These are phyloP conservation scores for Eudiplozoon nipponicum DNA, from an alignment of 2,888 invertebrate species.

Conservation along the genomic window DNA sequence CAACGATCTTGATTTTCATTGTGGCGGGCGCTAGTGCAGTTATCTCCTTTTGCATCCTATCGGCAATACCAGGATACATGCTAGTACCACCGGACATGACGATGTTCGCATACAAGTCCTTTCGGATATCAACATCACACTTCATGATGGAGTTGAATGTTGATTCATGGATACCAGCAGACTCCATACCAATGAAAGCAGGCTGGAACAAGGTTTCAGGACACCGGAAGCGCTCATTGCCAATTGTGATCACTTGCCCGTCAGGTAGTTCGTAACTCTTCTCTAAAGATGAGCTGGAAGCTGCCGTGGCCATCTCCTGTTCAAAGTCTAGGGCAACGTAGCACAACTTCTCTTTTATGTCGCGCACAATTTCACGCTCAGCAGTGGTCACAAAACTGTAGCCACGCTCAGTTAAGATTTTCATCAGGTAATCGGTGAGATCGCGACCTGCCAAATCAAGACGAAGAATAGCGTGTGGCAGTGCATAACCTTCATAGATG, in stretches of 20 bases:
- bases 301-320: slow-evolving; percentile 66
- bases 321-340: slow-evolving; percentile 63
- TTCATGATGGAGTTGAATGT: slow-evolving; percentile 14
- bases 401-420: slow-evolving; percentile 57
- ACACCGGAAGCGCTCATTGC: slow-evolving; percentile 17
- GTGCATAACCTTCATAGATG: slow-evolving; percentile 63
- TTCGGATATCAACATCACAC: slow-evolving; percentile 17
- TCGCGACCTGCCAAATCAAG: slow-evolving; percentile 69
- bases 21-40: slow-evolving; percentile 37
- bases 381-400: slow-evolving; percentile 59
- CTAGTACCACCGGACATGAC: slow-evolving; percentile 42
- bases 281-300: slow-evolving; percentile 51
- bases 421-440: slow-evolving; percentile 72
- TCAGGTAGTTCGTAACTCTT: slow-evolving; percentile 65
- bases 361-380: slow-evolving; percentile 54
- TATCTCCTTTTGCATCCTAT: slow-evolving; percentile 37
- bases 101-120: slow-evolving; percentile 18
- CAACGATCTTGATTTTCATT: slow-evolving; percentile 21
- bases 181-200: slow-evolving; percentile 13
- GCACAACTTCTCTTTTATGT: slow-evolving; percentile 65
- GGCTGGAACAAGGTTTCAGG: slow-evolving; percentile 17
- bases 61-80: slow-evolving; percentile 54
- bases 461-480: slow-evolving; percentile 71
- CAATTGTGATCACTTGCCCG: slow-evolving; percentile 33
- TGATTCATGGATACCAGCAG: slow-evolving; percentile 12